A percentile compares a stretch with the other conserved stretches of the same genome.
These are phyloP conservation scores for Cyrtorhinus lividipennis DNA, from an alignment of 1,140 invertebrate genomes.

Conservation along the genomic window DNA sequence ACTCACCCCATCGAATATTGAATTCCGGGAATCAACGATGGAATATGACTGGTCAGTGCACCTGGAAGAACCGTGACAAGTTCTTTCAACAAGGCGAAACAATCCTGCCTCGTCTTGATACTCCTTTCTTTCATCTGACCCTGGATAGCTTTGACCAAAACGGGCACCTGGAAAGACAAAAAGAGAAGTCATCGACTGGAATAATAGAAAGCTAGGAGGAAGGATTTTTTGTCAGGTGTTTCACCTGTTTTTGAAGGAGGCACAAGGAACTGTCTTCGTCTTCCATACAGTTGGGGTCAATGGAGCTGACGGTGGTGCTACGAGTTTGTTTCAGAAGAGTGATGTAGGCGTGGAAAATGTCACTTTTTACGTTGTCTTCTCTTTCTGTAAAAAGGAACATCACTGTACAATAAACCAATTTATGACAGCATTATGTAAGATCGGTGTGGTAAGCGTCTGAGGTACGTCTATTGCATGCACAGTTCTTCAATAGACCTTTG, in stretches of 20 bases:
- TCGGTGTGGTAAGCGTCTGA: no score
- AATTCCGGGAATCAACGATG: slow-evolving; percentile 74
- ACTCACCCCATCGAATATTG: slow-evolving; percentile 66
- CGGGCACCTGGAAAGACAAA: slow-evolving; percentile 39
- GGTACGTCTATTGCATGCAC: slow-evolving; percentile 14
- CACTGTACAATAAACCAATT: slow-evolving; percentile 6
- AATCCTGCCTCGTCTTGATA: slow-evolving; percentile 83
- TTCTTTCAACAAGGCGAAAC: slow-evolving; percentile 80
- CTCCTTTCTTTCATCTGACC: slow-evolving; percentile 86
- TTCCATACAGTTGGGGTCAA: slow-evolving; percentile 65
- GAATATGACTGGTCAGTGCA: slow-evolving; percentile 70
- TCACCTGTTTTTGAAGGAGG: slow-evolving; percentile 28
- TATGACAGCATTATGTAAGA: background rate
- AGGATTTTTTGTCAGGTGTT: no score
- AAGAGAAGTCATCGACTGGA: slow-evolving; percentile 46
- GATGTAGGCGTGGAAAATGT: slow-evolving; percentile 93
- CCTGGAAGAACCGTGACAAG: slow-evolving; percentile 78
- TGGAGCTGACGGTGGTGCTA: slow-evolving; percentile 43
- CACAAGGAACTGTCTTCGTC: slow-evolving; percentile 36
- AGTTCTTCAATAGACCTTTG: slow-evolving; percentile 58
- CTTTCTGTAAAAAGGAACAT: slow-evolving; percentile 48
- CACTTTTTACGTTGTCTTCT: slow-evolving; percentile 97
- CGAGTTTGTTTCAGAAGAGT: slow-evolving; percentile 80
- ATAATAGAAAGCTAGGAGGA: background rate
- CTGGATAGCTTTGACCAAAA: slow-evolving; percentile 76